Percentiles rank a stretch among this genome's conserved stretches.
phyloP scores from a whole-genome alignment of 2,888 invertebrate species.

The Caenorhabditis japonica region DNA sequence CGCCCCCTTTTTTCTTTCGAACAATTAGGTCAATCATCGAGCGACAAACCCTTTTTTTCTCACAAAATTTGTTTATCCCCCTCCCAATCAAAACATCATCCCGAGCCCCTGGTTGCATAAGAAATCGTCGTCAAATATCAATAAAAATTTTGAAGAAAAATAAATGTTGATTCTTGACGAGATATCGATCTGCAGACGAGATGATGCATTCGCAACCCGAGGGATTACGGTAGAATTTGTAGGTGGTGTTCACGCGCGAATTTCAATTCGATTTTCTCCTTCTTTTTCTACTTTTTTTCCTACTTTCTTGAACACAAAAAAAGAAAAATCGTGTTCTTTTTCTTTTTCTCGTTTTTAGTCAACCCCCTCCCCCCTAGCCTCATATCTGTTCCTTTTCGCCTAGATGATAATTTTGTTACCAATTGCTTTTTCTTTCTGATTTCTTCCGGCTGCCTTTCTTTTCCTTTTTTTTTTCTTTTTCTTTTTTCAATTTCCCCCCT shows the following conservation, averaged over 20 bases:
- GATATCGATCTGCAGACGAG: conserved; percentile 25
- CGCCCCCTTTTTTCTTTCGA: conserved; percentile 29
- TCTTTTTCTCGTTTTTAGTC: conserved; percentile 8
- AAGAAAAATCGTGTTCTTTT: neutral
- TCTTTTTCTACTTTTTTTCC: too few relatives aligned
- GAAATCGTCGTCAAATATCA: conserved; percentile 44
- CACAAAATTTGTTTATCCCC: conserved; percentile 17
- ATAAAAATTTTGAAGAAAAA: conserved; percentile 28
- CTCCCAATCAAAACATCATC: conserved; percentile 14
- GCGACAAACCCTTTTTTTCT: conserved; percentile 26
- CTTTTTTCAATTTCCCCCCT: conserved; percentile 4
- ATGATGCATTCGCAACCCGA: conserved; percentile 40
- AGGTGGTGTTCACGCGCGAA: neutral
- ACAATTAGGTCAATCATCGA: conserved; percentile 57
- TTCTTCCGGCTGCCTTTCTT: conserved; percentile 4
- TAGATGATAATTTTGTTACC: conserved; percentile 38
- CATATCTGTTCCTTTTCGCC: conserved; percentile 13
- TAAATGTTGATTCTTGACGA: conserved; percentile 16
- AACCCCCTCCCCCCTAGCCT: conserved; percentile 12
- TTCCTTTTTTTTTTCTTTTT: conserved; percentile 15
- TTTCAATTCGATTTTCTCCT: neutral
- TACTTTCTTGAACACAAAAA: too few relatives aligned
- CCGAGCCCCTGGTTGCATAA: conserved; percentile 44
- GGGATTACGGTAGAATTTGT: conserved; percentile 19
- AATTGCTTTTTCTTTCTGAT: conserved; percentile 3